Evolutionary conservation across 2,113 vertebrate species (phyloP).

Genomic region (Calyptomena viridis): DNA sequence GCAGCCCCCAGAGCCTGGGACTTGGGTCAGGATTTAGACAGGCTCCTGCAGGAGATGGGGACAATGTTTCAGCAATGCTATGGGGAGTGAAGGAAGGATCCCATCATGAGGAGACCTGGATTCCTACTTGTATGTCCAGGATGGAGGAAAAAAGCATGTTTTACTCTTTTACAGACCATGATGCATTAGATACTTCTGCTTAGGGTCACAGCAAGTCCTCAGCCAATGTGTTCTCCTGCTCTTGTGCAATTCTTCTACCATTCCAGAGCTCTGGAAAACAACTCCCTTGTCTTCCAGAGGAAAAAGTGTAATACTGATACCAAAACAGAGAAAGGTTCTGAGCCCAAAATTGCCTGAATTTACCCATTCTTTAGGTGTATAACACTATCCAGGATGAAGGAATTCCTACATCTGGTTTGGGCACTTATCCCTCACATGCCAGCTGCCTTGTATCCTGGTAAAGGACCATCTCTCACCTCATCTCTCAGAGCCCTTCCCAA

Average conservation of each 20-base stretch:
- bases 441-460: background rate
- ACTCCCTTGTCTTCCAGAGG: background rate
- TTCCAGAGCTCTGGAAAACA: background rate
- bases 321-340: background rate
- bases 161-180: background rate
- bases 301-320: background rate
- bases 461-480: background rate
- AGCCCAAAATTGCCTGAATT: background rate
- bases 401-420: background rate
- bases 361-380: background rate
- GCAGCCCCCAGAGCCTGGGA: background rate
- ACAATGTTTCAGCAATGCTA: background rate
- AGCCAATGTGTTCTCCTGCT: background rate
- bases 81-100: background rate
- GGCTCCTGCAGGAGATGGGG: background rate
- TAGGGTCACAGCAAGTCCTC: background rate
- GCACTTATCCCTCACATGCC: background rate
- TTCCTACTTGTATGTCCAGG: background rate
- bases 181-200: background rate
- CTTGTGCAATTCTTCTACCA: background rate
- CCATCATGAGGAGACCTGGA: background rate
- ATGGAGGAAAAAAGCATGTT: background rate
- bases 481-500: background rate
- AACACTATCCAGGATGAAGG: background rate
- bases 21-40: background rate